Base-by-base conservation (phyloP, 1,140 invertebrate species). In the Probaryconus sp. region DNA sequence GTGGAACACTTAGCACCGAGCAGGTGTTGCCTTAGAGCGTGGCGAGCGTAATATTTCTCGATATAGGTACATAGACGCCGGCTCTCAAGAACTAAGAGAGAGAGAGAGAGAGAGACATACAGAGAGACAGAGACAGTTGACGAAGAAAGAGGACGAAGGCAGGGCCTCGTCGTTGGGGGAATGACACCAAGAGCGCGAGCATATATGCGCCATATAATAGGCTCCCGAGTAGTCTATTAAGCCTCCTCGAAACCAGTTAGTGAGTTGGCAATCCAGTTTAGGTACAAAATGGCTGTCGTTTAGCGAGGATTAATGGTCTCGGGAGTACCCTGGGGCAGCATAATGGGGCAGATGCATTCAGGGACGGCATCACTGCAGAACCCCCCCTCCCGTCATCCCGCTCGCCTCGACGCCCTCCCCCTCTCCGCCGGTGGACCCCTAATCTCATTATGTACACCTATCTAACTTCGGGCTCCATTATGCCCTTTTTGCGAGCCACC, bases 251-350 rank as follows among this genome's bases (percentile, higher is more conserved):
- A 85, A 86, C 84, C 84, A 86, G 85, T 87, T 85, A 86, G 85
- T 86, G 85, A 88, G 82, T 86, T 82, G 81, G 83, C 86, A 87
- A 88, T 88, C 86, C 86, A 87, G 86, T 87, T 88, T 85, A 87
- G 85, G 84, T 88, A 88, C 86, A 88, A 88, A 88, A 88, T 88
- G 86, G 86, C 85, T 87, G 86, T 88, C 85, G 85, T 88, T 88
- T 88, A 87, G 84, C 79, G 76, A 86, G 85, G 82, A 88, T 88
- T 88, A 88, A 88, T 88, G 86, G 83, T 83, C 84, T 77, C 79
- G 74, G 70, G 79, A 83, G 84, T 82, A 80, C 76, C 79, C 77
- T 76, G 77, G 81, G 78, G 79, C 78, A 85, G 81, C 76, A 86
- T 87, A 87, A 87, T 87, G 82, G 84, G 83, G 83, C 86, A 87